Conservation (phyloP, 2,888 invertebrate species). For the Conomelus anceps region DNA sequence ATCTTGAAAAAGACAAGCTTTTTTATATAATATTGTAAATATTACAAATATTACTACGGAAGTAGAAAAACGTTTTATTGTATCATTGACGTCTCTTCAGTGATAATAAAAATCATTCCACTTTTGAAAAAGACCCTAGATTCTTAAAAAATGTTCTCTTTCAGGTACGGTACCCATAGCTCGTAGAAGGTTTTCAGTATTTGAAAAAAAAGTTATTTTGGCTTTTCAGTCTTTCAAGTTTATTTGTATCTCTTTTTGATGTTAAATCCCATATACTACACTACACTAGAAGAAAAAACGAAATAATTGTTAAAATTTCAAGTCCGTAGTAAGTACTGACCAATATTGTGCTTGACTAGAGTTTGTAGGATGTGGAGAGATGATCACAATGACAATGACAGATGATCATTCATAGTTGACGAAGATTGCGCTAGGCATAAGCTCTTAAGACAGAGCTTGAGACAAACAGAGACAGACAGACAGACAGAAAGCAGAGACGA, state of each 20-base stretch:
- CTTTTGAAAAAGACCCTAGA: no score
- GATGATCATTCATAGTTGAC: neutral
- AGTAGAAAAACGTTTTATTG: no score
- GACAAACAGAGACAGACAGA: neutral
- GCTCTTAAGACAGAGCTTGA: neutral
- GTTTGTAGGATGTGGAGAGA: neutral
- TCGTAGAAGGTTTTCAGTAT: no score
- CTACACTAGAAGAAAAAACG: neutral
- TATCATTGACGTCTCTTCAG: no score
- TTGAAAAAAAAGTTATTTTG: no score
- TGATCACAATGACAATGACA: neutral
- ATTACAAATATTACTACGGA: no score
- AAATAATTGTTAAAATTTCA: neutral
- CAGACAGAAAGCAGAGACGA: neutral
- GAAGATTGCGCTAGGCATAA: neutral
- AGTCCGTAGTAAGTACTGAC: neutral
- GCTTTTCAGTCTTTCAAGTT: no score
- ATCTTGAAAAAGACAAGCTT: no score
- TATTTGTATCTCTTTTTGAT: neutral
- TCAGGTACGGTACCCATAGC: no score
- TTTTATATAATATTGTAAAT: no score
- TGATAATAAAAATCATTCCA: no score
- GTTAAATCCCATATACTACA: neutral
- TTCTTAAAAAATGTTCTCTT: no score
- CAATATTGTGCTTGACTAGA: neutral